A percentile compares a stretch with the other conserved stretches of the same genome.
Evolutionary conservation across 2,888 invertebrate species (phyloP).

Genomic region (Pasiphila rectangulata): DNA sequence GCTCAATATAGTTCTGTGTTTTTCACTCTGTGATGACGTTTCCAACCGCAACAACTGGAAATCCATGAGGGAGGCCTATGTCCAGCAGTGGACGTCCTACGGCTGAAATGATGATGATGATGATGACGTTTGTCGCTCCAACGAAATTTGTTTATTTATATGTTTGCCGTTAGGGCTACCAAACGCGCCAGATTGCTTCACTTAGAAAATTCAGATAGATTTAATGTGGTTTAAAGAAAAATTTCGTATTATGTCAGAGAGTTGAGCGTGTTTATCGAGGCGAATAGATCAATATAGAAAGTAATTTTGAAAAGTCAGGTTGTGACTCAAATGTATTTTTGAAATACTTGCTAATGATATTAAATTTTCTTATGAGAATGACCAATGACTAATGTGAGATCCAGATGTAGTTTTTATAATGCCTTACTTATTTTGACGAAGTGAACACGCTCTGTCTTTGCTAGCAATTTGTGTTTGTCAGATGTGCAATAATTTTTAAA

Average conservation of each 20-base stretch:
- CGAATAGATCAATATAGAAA: constrained; percentile 9
- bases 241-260: constrained; percentile 1
- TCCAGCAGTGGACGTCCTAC: no score
- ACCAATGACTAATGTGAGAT: constrained; percentile 17
- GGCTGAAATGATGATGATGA: no score
- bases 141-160: no score
- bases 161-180: constrained; percentile 2
- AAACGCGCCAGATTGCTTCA: constrained; percentile 5
- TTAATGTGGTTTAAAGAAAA: constrained; percentile 13
- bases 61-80: no score
- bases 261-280: constrained; percentile 15
- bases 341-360: constrained; percentile 14
- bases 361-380: constrained; percentile 18
- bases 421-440: constrained; percentile 11
- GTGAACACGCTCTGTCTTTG: constrained; percentile 25
- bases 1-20: no score
- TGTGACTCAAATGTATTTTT: constrained; percentile 21
- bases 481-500: constrained; percentile 1
- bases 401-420: constrained; percentile 13
- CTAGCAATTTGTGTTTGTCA: constrained; percentile 6
- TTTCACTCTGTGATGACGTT: no score
- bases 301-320: constrained; percentile 15
- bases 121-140: no score
- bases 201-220: constrained; percentile 4
- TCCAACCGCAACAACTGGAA: no score